These are phyloP conservation scores for Pygoscelis antarcticus DNA, from an alignment of 2,113 vertebrate genomes.

Conservation along the genomic window DNA sequence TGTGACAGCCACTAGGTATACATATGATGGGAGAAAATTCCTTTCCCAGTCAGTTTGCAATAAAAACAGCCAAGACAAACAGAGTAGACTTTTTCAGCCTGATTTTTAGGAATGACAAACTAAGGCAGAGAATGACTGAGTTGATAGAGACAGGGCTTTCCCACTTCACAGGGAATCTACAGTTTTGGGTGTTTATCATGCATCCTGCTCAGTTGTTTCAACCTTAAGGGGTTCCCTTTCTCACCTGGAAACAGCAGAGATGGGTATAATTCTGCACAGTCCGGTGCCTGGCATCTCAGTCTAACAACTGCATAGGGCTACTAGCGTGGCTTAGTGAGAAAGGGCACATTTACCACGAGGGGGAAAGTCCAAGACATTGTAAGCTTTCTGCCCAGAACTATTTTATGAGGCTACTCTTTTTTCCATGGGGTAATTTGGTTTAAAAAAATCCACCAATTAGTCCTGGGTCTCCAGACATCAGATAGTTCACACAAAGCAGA, in stretches of 20 bases:
- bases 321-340: not conserved
- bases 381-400: not conserved
- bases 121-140: not conserved
- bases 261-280: not conserved
- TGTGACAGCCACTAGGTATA: not conserved
- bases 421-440: not conserved
- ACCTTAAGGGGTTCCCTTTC: not conserved
- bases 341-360: not conserved
- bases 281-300: not conserved
- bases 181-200: not conserved
- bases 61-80: not conserved
- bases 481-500: not conserved
- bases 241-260: not conserved
- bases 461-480: rapidly evolving
- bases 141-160: not conserved
- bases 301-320: rapidly evolving
- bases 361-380: not conserved
- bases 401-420: not conserved
- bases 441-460: not conserved
- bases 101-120: not conserved
- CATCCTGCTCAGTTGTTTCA: not conserved
- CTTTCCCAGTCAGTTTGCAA: not conserved
- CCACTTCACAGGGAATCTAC: not conserved
- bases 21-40: not conserved
- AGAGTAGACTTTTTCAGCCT: not conserved